Base-by-base conservation (phyloP, 1,140 invertebrate species). In the Aphaenogaster rudis region DNA sequence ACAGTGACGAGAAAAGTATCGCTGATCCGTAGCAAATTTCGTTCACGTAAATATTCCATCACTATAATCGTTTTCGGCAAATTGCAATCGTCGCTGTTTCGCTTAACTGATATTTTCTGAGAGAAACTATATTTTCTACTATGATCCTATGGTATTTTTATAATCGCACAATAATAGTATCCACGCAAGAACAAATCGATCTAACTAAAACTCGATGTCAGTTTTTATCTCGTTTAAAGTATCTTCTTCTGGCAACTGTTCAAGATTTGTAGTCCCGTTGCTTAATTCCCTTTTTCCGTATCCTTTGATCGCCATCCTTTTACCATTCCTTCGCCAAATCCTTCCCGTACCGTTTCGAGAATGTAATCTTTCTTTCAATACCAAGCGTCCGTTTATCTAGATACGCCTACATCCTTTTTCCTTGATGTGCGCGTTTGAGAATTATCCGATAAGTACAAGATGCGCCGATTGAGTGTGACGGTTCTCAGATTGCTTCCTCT, bases 271-370 rank as follows among this genome's bases (percentile, higher is more conserved):
- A 77, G 72, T 42, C 17, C 42, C 87, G 45, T 71, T 74, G 74
- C 54, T 90, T 90, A 88, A 90, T 88, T 91, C 69, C 52, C 61
- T 80, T 90, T 91, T 90, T 86, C 48, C 76, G 66, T 78, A 91
- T 81, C 63, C 57, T 86, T 86, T 33, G 50, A 61, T 64, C 82
- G 45, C 36, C 13, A 64, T 77, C 76, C 45, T 66, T 45, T 69
- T 17, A 54, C 52, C 13, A 13, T 15, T 48, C 33, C 3, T 8
- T 81, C 15, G 0, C 21, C 42, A 69, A 57, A 69, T 61, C 9
- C 9, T 4, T 50, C 54, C 21, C 8, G 4, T 33, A 50, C 7
- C 28, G 21, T 42, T 63, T 36, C 33, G 63, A 21, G 63, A 84
- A 82, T 36, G 79, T 85, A 79, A 85, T 90, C 67, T 59, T 87